phyloP scores from a whole-genome alignment of 2,113 vertebrate genomes.

The Riparia riparia region DNA sequence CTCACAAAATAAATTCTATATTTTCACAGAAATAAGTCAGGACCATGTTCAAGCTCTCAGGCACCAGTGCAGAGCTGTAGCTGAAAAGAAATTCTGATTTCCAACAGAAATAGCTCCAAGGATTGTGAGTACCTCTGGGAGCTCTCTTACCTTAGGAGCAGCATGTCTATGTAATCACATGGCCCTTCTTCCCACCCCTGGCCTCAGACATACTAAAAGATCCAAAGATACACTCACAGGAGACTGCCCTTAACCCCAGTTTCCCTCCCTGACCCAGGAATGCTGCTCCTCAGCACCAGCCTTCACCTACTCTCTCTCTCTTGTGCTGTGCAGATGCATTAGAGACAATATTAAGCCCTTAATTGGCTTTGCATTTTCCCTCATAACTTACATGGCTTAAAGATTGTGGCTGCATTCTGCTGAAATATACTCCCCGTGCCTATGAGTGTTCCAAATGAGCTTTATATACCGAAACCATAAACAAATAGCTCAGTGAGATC shows the following conservation, averaged over 20 bases:
- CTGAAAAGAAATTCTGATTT: neutral
- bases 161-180: neutral
- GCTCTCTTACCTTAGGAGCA: neutral
- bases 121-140: neutral
- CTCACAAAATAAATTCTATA: neutral
- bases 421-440: neutral
- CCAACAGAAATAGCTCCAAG: neutral
- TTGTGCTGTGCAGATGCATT: neutral
- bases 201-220: neutral
- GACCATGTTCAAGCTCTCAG: neutral
- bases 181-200: neutral
- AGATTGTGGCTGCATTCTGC: neutral
- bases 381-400: neutral
- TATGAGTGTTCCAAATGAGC: neutral
- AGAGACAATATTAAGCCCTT: neutral
- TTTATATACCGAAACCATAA: slow-evolving; percentile 18
- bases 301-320: neutral
- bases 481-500: neutral
- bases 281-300: neutral
- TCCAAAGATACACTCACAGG: neutral
- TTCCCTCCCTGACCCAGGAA: neutral
- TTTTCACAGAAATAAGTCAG: neutral
- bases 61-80: neutral
- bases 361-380: neutral
- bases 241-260: neutral